phyloP scores from a whole-genome alignment of 2,888 invertebrate genomes.

The Nesidiocoris tenuis region DNA sequence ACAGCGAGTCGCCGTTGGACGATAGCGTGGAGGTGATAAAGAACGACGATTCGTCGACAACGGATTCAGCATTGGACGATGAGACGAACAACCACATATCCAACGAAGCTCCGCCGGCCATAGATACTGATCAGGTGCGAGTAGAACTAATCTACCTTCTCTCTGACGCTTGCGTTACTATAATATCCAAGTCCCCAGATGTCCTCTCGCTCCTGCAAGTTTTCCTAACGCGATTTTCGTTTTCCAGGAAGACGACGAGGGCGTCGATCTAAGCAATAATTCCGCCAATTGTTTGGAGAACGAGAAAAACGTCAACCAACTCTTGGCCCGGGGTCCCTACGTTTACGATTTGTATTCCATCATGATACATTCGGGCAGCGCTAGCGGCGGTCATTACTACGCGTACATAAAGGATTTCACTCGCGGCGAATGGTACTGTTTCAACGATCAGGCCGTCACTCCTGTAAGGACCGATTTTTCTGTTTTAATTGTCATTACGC shows the following conservation, averaged over 20 bases:
- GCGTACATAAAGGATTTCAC: conserved; percentile 83
- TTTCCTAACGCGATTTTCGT: not conserved
- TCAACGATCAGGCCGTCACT: conserved; percentile 81
- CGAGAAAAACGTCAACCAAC: conserved; percentile 56
- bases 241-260: conserved; percentile 54
- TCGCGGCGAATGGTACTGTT: conserved; percentile 78
- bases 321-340: conserved; percentile 63
- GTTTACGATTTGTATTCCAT: conserved; percentile 85
- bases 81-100: conserved; percentile 58
- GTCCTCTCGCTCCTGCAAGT: too few species aligned
- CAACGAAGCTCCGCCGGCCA: conserved; percentile 29
- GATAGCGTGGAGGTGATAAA: conserved; percentile 57
- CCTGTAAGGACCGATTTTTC: conserved; percentile 59
- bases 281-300: conserved; percentile 57
- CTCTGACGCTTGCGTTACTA: too few species aligned
- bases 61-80: conserved; percentile 68
- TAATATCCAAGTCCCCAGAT: too few species aligned
- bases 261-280: conserved; percentile 63
- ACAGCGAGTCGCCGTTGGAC: conserved; percentile 53
- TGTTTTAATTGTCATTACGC: not conserved
- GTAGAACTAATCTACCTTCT: too few species aligned
- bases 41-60: conserved; percentile 67
- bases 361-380: conserved; percentile 89
- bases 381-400: conserved; percentile 87
- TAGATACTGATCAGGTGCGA: conserved; percentile 44